Evolutionary conservation across 2,797 vertebrate species (phyloP), one percentile per base, ranked within the genome.

Genomic region (Oryzias sinensis): DNA sequence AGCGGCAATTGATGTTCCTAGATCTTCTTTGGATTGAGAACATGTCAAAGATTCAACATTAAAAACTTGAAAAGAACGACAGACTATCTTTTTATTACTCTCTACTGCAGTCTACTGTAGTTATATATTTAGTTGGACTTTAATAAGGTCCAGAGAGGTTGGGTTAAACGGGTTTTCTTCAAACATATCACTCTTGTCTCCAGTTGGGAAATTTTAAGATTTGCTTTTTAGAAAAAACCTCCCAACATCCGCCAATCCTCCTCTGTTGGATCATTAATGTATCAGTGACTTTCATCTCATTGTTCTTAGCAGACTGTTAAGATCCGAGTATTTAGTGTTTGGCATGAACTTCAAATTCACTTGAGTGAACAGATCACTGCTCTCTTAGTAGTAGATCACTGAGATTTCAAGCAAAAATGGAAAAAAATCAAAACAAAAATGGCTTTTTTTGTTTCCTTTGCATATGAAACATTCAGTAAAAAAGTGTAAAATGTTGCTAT

Each of bases 121-220:
- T 37, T 1, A 40, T 20, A 33, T 45, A 2, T 43, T 20, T 17
- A 3, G 33, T 13, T 37, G 33, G 33, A 37, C 33, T 37, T 11
- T 37, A 13, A 37, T 13, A 37, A 11, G 2, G 33, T 37, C 9
- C 9, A 37, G 33, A 37, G 13, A 13, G 33, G 33, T 37, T 37
- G 33, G 27, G 6, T 27, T 27, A 27, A 6, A 7, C 27, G 0
- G 5, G 15, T 51, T n/a, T 41, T 49, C 37, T 37, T 22, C 27
- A 25, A 22, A 43, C n/a, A 59, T 18, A 58, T 65, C 14, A 22
- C 33, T 70, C 22, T 20, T 46, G 16, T 9, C 40, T 74, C 43
- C 49, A 8, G 24, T 0, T 3, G 8, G 15, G 5, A 49, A 22
- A 33, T 65, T 37, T 56, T 0, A 40, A 3, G 43, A n/a, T 47